Percentiles rank a stretch among this genome's conserved stretches.
phyloP scores from a whole-genome alignment of 2,888 invertebrate species.

The Athalia cordata region DNA sequence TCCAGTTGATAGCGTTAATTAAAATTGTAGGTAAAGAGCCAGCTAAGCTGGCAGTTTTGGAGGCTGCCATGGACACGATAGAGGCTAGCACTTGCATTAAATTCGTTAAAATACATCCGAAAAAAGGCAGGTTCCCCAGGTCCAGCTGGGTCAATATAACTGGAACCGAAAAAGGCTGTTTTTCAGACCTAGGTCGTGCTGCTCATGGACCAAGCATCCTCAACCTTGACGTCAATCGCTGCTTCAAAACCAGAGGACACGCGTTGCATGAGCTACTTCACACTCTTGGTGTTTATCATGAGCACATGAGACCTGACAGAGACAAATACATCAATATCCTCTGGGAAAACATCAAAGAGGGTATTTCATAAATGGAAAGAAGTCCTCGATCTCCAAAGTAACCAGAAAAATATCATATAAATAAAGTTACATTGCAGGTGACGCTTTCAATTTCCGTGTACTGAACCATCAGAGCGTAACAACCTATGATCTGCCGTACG shows the following conservation, averaged over 20 bases:
- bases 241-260: slow-evolving; percentile 51
- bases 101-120: slow-evolving; percentile 50
- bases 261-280: slow-evolving; percentile 54
- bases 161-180: slow-evolving; percentile 50
- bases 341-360: slow-evolving; percentile 23
- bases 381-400: no score
- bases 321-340: slow-evolving; percentile 51
- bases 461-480: slow-evolving; percentile 38
- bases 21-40: no score
- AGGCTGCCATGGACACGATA: slow-evolving; percentile 50
- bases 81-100: slow-evolving; percentile 49
- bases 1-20: no score
- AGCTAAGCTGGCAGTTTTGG: slow-evolving; percentile 1
- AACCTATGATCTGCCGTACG: slow-evolving; percentile 51
- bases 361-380: no score
- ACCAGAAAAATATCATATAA: no score
- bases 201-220: slow-evolving; percentile 39
- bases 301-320: slow-evolving; percentile 55
- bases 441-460: no score
- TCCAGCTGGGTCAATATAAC: slow-evolving; percentile 53
- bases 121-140: slow-evolving; percentile 41
- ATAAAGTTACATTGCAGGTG: no score
- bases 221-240: slow-evolving; percentile 49
- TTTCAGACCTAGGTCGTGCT: slow-evolving; percentile 51
- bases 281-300: slow-evolving; percentile 53